Base-by-base conservation (phyloP, 2,797 vertebrate genomes). In the Lagothrix lagotricha region DNA sequence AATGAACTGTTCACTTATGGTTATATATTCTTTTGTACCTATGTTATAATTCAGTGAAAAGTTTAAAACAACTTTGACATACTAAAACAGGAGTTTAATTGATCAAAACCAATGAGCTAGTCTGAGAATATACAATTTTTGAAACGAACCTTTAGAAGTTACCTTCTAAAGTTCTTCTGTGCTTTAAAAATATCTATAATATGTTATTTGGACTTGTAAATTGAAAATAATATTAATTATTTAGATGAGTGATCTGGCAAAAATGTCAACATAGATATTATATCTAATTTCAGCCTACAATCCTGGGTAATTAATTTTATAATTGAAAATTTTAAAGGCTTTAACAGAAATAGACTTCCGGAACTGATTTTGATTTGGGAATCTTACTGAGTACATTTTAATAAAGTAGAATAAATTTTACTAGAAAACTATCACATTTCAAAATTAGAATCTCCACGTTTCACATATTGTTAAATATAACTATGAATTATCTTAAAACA, bases 401-500 rank as follows among this genome's bases (percentile, higher is more conserved):
- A 98, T 98, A 98, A 98, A 98, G 73, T 75, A 97, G 20, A 84
- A 17, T 94, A 90, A 77, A 87, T 96, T 86, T 98, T 96, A 75
- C 77, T 93, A 39, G 46, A 77, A 91, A 97, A 93, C 24, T 77
- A 22, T 24, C 76, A 89, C 58, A 72, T 98, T 98, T 98, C 58
- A 97, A 98, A 91, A 97, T 94, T 93, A 97, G 24, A 41, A 97
- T 14, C 9, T 20, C 90, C 93, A 14, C 88, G 33, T 88, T 97
- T 96, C 75, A 96, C 95, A 98, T 97, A 95, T 67, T 97, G 86
- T 97, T 88, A 57, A 75, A 98, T 98, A 97, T 96, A 98, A 97
- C 97, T 98, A 97, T 94, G 82, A 98, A 93, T 97, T 97, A 97
- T 93, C 95, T 97, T 96, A 98, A 97, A 98, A 96, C 83, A 8